phyloP scores from a whole-genome alignment of 2,113 vertebrate genomes.

The Scatophagus argus region DNA sequence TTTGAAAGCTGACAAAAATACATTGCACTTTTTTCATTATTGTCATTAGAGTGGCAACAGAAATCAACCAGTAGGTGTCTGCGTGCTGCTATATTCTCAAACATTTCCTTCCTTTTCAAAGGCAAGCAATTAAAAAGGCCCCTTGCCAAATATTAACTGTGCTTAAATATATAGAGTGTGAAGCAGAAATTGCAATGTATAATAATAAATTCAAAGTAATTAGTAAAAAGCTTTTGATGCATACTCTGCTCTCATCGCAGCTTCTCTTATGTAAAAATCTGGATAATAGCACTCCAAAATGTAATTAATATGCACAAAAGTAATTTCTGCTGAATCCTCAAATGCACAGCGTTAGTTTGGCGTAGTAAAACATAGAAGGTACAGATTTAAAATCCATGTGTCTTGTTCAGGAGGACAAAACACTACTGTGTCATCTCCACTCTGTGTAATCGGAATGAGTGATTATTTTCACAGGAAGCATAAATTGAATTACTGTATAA shows the following conservation, averaged over 20 bases:
- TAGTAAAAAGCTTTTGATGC: constrained; percentile 61
- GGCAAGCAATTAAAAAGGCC: constrained; percentile 62
- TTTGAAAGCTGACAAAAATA: constrained; percentile 59
- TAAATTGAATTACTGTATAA: constrained; percentile 80
- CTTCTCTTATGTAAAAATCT: constrained; percentile 52
- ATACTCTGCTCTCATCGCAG: constrained; percentile 49
- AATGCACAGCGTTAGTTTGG: constrained; percentile 43
- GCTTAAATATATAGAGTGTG: constrained; percentile 59
- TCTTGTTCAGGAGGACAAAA: constrained; percentile 63
- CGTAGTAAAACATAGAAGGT: constrained; percentile 36
- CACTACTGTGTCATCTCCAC: constrained; percentile 72
- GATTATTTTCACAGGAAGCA: constrained; percentile 81
- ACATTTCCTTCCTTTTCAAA: constrained; percentile 47
- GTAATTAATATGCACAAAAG: constrained; percentile 71
- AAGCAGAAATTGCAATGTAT: constrained; percentile 46
- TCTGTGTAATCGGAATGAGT: constrained; percentile 76
- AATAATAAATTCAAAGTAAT: constrained; percentile 64
- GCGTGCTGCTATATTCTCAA: constrained; percentile 38
- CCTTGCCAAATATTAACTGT: constrained; percentile 65
- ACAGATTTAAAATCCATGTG: constrained; percentile 59
- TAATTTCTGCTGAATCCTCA: constrained; percentile 64
- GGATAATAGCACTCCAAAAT: constrained; percentile 51
- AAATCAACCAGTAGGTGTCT: constrained; percentile 60
- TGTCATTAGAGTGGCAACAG: constrained; percentile 49
- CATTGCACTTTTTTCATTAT: constrained; percentile 37